Evolutionary conservation across 2,113 vertebrate genomes (phyloP).

Genomic region (Proterorhinus semilunaris): DNA sequence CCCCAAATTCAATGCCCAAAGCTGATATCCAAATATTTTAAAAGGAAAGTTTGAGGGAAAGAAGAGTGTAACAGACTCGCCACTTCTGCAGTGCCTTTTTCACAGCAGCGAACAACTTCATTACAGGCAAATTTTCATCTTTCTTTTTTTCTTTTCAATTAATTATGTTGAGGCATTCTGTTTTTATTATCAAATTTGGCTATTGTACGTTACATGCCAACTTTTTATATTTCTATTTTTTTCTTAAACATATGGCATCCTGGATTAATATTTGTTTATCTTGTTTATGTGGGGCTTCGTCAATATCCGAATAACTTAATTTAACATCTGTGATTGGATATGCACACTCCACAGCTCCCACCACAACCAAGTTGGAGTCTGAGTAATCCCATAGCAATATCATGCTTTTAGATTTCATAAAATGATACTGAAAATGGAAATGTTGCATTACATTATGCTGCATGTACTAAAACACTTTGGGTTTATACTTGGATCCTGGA

Average conservation of each 20-base stretch:
- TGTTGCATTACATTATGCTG: background rate
- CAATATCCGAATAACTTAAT: no score
- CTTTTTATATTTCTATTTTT: background rate
- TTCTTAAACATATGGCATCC: background rate
- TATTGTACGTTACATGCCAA: conserved; percentile 1
- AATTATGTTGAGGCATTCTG: background rate
- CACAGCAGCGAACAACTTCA: conserved; percentile 32
- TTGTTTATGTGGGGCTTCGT: no score
- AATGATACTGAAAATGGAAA: no score
- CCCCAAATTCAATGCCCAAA: background rate
- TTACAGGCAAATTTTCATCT: conserved; percentile 24
- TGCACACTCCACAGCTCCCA: background rate
- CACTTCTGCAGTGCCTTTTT: conserved; percentile 61
- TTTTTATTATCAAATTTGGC: background rate
- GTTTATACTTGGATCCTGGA: background rate
- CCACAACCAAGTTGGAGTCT: background rate
- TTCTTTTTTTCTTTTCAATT: background rate
- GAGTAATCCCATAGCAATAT: background rate
- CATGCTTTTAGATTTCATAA: background rate
- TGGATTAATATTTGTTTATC: no score
- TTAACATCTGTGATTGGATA: no score
- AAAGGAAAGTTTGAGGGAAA: conserved; percentile 5
- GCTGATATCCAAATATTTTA: conserved; percentile 11
- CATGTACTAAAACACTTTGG: background rate
- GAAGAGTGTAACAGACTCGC: conserved; percentile 12